phyloP scores from a whole-genome alignment of 2,797 vertebrate genomes.

The Platalea minor region DNA sequence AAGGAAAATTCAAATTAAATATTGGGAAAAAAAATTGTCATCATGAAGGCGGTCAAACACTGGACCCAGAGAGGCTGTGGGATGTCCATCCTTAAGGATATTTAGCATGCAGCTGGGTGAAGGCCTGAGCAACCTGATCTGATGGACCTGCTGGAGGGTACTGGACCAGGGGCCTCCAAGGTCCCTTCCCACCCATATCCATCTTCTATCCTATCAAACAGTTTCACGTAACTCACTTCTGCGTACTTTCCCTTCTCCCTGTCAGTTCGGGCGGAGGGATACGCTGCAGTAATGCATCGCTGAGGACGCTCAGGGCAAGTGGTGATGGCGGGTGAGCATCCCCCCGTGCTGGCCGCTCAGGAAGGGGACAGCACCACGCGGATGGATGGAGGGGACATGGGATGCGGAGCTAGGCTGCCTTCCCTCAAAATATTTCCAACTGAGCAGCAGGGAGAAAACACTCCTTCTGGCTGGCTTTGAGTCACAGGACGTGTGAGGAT shows the following conservation, averaged over 20 bases:
- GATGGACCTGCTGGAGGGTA: neutral
- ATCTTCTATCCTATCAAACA: neutral
- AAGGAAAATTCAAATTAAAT: neutral
- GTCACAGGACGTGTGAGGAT: conserved; percentile 26
- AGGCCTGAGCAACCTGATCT: neutral
- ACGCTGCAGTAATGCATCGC: neutral
- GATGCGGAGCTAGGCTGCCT: neutral
- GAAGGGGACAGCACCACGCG: rapidly evolving
- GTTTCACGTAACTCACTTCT: neutral
- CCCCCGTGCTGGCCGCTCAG: neutral
- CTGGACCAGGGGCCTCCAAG: neutral
- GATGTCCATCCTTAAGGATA: neutral
- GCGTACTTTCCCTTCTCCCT: neutral
- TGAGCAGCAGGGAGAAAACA: neutral
- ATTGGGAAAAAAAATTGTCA: neutral
- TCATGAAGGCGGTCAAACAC: rapidly evolving
- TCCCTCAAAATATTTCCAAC: neutral
- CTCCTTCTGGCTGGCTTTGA: conserved; percentile 13
- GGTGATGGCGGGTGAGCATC: neutral
- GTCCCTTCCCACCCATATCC: neutral
- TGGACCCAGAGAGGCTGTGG: neutral
- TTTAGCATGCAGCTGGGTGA: neutral
- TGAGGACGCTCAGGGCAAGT: neutral
- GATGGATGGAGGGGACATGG: rapidly evolving
- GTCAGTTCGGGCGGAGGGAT: rapidly evolving